Conservation (phyloP, 2,113 vertebrate species). For the Penelope pileata region DNA sequence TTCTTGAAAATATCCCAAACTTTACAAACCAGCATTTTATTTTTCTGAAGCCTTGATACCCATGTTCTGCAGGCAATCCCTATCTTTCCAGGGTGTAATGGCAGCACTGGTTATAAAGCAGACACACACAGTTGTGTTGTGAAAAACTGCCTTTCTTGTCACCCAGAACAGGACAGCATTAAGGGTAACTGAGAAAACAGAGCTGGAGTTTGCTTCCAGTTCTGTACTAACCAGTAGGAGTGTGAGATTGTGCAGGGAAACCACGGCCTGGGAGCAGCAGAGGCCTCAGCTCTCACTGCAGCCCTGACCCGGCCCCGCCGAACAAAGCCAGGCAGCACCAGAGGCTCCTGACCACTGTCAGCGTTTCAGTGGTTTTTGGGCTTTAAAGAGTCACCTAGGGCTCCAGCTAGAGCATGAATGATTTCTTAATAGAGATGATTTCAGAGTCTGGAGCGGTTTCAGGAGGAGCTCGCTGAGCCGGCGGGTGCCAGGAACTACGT, state of each 20-base stretch:
- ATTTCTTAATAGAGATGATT: constrained; percentile 55
- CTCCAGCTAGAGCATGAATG: constrained; percentile 52
- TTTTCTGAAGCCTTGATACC: not conserved
- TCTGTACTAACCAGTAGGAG: not conserved
- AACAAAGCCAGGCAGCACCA: constrained; percentile 8
- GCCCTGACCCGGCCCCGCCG: not conserved
- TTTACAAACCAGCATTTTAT: not conserved
- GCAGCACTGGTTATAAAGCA: not conserved
- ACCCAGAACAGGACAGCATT: not conserved
- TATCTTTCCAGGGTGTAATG: not conserved
- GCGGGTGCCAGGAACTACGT: constrained; percentile 51
- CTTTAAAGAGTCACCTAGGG: not conserved
- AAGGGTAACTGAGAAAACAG: not conserved
- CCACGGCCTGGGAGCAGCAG: not conserved
- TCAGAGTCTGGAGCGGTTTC: constrained; percentile 63
- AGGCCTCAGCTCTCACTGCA: not conserved
- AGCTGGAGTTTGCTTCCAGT: not conserved
- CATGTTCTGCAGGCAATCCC: not conserved
- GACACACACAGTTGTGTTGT: fast-evolving
- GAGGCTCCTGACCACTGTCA: not conserved
- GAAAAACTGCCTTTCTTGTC: not conserved
- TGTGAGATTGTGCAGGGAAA: not conserved
- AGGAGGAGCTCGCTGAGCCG: constrained; percentile 49
- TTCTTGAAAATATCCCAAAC: not conserved
- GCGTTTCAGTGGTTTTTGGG: not conserved